Percentiles rank a stretch among this genome's conserved stretches.
These are phyloP conservation scores for Apteryx mantelli DNA, from an alignment of 2,113 vertebrate genomes.

Conservation along the genomic window DNA sequence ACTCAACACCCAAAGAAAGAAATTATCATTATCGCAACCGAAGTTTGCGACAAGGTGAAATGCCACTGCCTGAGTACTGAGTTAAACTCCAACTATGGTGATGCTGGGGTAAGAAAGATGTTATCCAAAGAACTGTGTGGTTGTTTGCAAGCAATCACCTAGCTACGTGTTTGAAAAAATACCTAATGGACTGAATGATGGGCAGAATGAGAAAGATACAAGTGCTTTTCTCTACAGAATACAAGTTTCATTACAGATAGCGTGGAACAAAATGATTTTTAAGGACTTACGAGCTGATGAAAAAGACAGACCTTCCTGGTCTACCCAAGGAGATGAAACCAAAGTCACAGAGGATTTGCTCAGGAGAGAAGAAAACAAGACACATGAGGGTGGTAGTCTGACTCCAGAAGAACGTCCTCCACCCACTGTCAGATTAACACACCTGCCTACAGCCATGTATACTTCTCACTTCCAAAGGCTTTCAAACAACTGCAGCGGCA, in stretches of 20 bases:
- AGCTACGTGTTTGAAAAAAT: not conserved
- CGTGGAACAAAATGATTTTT: not conserved
- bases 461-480: not conserved
- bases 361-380: not conserved
- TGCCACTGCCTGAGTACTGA: rapidly evolving
- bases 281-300: not conserved
- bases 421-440: too few species aligned
- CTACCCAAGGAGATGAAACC: not conserved
- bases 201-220: not conserved
- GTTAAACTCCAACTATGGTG: not conserved
- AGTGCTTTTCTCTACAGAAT: not conserved
- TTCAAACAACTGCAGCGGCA: too few species aligned
- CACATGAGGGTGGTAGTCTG: not conserved
- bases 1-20: not conserved
- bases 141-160: not conserved
- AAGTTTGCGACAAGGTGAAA: not conserved
- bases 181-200: not conserved
- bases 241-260: not conserved
- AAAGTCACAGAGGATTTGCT: not conserved
- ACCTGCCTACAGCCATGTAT: not conserved
- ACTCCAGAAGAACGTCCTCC: not conserved
- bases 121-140: too few species aligned
- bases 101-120: not conserved
- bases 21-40: rapidly evolving
- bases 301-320: not conserved